Evolutionary conservation across 2,888 invertebrate species (phyloP).

Genomic region (Lycaena phlaeas): DNA sequence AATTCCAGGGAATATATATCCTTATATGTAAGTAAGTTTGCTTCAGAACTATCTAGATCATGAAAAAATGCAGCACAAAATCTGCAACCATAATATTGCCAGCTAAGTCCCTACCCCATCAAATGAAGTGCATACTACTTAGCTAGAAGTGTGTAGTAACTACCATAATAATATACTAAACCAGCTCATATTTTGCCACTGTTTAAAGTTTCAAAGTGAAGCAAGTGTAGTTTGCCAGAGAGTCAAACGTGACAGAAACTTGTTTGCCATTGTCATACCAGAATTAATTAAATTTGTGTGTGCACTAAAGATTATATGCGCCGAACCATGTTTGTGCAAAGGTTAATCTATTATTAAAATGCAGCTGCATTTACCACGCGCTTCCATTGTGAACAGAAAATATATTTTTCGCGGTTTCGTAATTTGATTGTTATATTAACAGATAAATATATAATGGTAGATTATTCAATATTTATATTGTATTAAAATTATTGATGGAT

Average conservation of each 20-base stretch:
- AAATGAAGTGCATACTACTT: too few species aligned
- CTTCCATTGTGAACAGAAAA: slow-evolving; percentile 8
- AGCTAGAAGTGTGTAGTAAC: too few species aligned
- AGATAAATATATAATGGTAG: too few species aligned
- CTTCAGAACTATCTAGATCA: too few species aligned
- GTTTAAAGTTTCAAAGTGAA: neutral
- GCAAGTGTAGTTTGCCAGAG: neutral
- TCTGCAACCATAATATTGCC: too few species aligned
- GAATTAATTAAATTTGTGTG: slow-evolving; percentile 58
- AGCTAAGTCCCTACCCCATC: too few species aligned
- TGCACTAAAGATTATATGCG: slow-evolving; percentile 50
- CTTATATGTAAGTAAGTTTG: too few species aligned
- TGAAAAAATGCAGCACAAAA: too few species aligned
- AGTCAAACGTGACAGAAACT: slow-evolving; percentile 4
- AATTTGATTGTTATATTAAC: slow-evolving; percentile 2
- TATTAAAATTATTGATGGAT: too few species aligned
- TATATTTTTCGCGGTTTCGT: slow-evolving; percentile 9
- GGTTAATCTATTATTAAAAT: slow-evolving; percentile 58
- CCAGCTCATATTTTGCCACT: neutral
- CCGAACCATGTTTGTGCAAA: slow-evolving; percentile 34
- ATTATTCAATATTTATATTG: too few species aligned
- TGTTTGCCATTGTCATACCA: slow-evolving; percentile 8
- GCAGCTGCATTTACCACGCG: slow-evolving; percentile 35
- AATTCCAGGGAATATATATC: too few species aligned
- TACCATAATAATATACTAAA: too few species aligned